Evolutionary conservation across 2,888 invertebrate genomes (phyloP).

Genomic region (Galeopsomyia nigrocyanea): DNA sequence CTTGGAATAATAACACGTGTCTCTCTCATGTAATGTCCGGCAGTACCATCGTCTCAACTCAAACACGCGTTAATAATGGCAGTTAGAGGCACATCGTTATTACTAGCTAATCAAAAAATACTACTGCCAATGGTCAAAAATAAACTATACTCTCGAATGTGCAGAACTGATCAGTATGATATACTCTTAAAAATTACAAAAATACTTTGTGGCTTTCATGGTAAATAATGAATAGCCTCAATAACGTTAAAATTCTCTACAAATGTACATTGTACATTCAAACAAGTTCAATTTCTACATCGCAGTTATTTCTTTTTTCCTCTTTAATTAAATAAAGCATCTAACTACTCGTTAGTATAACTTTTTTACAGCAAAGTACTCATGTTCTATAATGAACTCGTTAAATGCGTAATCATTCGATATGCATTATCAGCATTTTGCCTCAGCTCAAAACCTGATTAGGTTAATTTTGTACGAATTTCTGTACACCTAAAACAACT

Average conservation of each 20-base stretch:
- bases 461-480: too few relatives aligned
- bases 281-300: conserved; percentile 18
- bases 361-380: neutral
- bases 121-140: conserved; percentile 13
- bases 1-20: conserved; percentile 53
- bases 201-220: conserved; percentile 28
- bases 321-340: too few relatives aligned
- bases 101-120: conserved; percentile 15
- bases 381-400: neutral
- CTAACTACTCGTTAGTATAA: too few relatives aligned
- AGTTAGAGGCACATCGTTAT: conserved; percentile 45
- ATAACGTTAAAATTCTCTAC: conserved; percentile 4
- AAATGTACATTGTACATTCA: conserved; percentile 8
- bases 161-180: conserved; percentile 21
- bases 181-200: conserved; percentile 32
- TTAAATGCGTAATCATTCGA: conserved; percentile 29
- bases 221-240: conserved; percentile 8
- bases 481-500: too few relatives aligned
- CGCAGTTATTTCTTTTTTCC: neutral
- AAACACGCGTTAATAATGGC: conserved; percentile 47
- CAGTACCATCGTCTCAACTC: conserved; percentile 60
- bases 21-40: conserved; percentile 52
- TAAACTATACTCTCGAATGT: conserved; percentile 8
- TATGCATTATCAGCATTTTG: too few relatives aligned
- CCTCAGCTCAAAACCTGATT: too few relatives aligned